phyloP scores from a whole-genome alignment of 2,888 invertebrate genomes.

The Candidula unifasciata region DNA sequence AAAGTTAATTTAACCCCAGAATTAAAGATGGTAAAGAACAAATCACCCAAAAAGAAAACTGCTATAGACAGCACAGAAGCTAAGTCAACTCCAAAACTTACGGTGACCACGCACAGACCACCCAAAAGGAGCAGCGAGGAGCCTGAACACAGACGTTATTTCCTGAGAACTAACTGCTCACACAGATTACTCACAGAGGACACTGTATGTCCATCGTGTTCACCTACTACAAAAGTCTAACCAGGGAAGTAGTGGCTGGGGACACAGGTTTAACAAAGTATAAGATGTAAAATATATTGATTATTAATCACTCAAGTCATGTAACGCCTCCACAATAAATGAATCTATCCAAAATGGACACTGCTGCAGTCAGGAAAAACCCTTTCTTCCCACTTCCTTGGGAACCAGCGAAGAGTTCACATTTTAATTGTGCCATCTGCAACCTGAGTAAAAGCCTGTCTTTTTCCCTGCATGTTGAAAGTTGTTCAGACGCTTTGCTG shows the following conservation, averaged over 20 bases:
- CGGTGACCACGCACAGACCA: neutral
- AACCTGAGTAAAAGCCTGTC: no score
- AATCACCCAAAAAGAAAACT: neutral
- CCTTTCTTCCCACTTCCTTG: no score
- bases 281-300: no score
- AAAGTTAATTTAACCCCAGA: neutral
- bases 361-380: no score
- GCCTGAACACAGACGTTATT: conserved; percentile 7
- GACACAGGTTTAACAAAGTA: no score
- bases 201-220: conserved; percentile 11
- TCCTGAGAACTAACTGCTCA: conserved; percentile 38
- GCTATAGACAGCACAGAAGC: neutral
- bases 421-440: no score
- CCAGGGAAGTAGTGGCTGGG: neutral
- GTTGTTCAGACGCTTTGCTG: no score
- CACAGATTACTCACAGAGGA: neutral
- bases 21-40: neutral
- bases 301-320: no score
- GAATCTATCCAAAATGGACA: no score
- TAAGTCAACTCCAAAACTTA: neutral
- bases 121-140: neutral
- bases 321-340: no score
- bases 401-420: no score
- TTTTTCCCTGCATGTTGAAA: no score
- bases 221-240: neutral